Conservation (phyloP, 2,113 vertebrate genomes). For the Anguilla japonica region DNA sequence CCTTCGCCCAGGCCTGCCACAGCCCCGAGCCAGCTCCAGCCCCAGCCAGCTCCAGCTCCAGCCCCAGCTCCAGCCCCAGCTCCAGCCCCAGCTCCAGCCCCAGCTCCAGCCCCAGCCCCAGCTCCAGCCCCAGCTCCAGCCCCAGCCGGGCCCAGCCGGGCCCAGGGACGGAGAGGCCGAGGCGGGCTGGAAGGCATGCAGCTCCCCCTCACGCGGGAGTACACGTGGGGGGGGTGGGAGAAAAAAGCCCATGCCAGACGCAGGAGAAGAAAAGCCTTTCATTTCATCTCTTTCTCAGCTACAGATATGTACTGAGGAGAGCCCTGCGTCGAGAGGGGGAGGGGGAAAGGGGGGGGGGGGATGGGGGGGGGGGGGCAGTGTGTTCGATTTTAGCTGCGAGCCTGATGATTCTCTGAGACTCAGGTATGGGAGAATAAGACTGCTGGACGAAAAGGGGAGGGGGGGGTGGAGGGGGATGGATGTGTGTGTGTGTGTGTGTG, state of each 20-base stretch:
- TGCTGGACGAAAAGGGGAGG: neutral
- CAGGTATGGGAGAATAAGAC: slow-evolving; percentile 54
- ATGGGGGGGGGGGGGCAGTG: slow-evolving; percentile 46
- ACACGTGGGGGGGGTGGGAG: neutral
- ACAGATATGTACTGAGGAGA: slow-evolving; percentile 30
- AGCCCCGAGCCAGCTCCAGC: neutral
- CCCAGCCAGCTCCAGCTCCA: neutral
- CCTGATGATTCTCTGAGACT: slow-evolving; percentile 45
- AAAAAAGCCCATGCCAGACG: slow-evolving; percentile 12
- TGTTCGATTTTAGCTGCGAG: slow-evolving; percentile 62
- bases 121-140: neutral
- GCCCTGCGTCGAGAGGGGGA: slow-evolving; percentile 30
- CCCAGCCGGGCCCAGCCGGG: neutral
- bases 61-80: neutral
- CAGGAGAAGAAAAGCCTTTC: slow-evolving; percentile 30
- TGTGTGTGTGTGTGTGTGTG: slow-evolving; percentile 23
- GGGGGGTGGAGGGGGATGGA: neutral
- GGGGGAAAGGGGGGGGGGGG: slow-evolving; percentile 46
- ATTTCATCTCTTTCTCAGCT: slow-evolving; percentile 20
- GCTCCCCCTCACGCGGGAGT: slow-evolving; percentile 16
- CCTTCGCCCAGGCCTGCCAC: neutral
- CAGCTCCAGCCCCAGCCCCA: neutral
- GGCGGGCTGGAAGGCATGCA: slow-evolving; percentile 17
- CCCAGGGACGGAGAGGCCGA: neutral
- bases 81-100: neutral